Evolutionary conservation across 2,797 vertebrate species (phyloP).

Genomic region (Morus bassanus): DNA sequence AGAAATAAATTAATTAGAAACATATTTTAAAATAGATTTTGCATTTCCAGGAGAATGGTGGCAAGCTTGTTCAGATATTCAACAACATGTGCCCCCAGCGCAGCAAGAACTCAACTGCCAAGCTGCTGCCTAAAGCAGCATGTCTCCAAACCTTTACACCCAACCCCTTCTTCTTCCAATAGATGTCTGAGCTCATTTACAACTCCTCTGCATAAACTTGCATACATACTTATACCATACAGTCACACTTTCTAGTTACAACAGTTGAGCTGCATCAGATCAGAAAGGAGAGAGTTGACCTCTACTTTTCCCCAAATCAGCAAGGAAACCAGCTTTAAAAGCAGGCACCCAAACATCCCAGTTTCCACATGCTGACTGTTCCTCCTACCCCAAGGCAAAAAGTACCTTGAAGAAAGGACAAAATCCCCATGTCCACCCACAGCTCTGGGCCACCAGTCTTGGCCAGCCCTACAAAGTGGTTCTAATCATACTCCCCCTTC

Average conservation of each 20-base stretch:
- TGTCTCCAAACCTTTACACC: neutral
- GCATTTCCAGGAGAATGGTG: neutral
- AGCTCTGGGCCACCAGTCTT: neutral
- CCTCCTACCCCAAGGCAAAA: neutral
- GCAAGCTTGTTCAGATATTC: neutral
- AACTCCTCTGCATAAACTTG: neutral
- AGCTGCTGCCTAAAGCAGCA: neutral
- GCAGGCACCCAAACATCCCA: neutral
- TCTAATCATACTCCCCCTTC: neutral
- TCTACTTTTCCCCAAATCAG: neutral
- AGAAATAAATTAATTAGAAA: neutral
- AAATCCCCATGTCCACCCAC: neutral
- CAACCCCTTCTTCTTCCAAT: neutral
- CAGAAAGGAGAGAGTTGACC: neutral
- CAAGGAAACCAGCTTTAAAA: neutral
- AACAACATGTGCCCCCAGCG: accelerated
- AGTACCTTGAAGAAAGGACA: neutral
- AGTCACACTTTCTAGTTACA: neutral
- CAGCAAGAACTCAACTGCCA: neutral
- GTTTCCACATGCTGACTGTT: neutral
- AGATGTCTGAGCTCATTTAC: neutral
- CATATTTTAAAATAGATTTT: neutral
- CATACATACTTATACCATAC: neutral
- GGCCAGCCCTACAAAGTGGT: neutral
- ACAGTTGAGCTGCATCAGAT: neutral